Conservation (phyloP, 2,888 invertebrate species). For the Hetaerina titia region DNA sequence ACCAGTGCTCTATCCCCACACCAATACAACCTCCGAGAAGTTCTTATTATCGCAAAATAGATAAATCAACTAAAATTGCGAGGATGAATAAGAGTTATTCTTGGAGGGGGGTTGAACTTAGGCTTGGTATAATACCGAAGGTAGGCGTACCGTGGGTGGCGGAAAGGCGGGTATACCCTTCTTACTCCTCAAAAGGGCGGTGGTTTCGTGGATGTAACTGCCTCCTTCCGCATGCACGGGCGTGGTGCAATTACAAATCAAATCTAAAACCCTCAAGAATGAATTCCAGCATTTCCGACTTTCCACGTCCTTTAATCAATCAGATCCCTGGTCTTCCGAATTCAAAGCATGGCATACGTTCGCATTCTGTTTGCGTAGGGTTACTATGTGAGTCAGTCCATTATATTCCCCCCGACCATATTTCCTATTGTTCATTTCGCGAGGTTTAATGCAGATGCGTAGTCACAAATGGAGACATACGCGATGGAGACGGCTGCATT, state of each 20-base stretch:
- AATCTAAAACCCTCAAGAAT: conserved; percentile 13
- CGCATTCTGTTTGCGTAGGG: not conserved
- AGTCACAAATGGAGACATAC: conserved; percentile 23
- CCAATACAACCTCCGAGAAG: not conserved
- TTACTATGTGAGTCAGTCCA: conserved; percentile 48
- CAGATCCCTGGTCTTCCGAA: not conserved
- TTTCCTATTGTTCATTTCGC: conserved; percentile 48
- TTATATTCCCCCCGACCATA: conserved; percentile 12
- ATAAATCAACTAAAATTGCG: not conserved
- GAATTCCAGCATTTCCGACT: conserved; percentile 43
- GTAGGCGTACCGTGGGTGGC: conserved; percentile 54
- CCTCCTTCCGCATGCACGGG: conserved; percentile 48
- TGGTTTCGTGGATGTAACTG: not conserved
- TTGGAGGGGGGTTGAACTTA: not conserved
- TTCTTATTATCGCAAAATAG: not conserved
- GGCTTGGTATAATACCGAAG: not conserved
- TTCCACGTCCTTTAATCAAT: conserved; percentile 36
- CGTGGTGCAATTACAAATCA: conserved; percentile 53
- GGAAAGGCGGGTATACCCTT: conserved; percentile 20
- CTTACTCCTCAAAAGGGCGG: conserved; percentile 1
- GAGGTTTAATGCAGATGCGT: conserved; percentile 19
- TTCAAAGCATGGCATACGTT: not conserved
- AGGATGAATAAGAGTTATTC: conserved; percentile 29
- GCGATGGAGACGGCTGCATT: conserved; percentile 18
- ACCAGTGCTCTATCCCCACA: not conserved